Conservation (phyloP, 2,113 vertebrate species). For the Chlorodrepanis virens region DNA sequence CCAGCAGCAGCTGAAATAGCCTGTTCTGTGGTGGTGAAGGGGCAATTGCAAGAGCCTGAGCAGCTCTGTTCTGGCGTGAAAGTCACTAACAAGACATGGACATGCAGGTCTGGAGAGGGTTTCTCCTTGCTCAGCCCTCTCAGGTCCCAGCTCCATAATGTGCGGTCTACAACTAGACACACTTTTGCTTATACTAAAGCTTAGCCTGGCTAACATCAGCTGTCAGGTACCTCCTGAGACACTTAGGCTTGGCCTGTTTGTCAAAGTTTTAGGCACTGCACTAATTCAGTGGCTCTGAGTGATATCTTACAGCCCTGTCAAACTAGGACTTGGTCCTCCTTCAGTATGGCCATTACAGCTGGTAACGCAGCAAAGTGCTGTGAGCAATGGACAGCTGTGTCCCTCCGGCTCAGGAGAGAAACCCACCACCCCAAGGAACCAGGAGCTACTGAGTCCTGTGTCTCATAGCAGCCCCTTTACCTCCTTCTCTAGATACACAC, state of each 20-base stretch:
- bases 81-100: neutral
- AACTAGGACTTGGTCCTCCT: neutral
- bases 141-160: neutral
- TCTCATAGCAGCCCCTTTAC: neutral
- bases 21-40: neutral
- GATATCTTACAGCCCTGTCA: neutral
- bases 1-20: neutral
- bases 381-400: neutral
- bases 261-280: neutral
- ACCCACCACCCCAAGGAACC: neutral
- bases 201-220: neutral
- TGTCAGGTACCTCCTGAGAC: neutral
- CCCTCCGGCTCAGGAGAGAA: accelerated
- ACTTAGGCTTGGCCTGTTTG: neutral
- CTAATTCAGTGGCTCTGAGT: neutral
- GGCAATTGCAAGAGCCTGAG: neutral
- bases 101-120: accelerated
- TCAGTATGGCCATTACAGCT: neutral
- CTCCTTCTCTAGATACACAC: neutral
- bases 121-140: neutral
- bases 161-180: neutral
- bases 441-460: neutral
- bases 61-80: neutral
- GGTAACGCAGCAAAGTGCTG: accelerated
- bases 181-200: neutral